Conservation (phyloP, 2,888 invertebrate species). For the Tetranychus truncatus region DNA sequence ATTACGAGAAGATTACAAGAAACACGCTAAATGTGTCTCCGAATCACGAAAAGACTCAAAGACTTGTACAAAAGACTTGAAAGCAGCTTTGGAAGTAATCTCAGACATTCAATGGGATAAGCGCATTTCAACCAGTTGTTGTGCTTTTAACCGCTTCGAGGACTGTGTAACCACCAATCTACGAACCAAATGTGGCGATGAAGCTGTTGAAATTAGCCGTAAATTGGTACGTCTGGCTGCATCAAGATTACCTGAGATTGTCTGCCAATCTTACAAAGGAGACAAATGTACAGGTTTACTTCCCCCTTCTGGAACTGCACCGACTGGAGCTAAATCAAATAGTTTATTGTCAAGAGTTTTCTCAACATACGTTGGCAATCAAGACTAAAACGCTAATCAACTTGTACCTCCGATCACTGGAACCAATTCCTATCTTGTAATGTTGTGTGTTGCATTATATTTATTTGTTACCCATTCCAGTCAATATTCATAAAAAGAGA, state of each 20-base stretch:
- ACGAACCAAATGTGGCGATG: conserved; percentile 26
- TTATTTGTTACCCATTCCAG: no score
- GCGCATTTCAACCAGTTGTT: conserved; percentile 27
- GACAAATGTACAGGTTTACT: conserved; percentile 24
- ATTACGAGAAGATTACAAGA: conserved; percentile 24
- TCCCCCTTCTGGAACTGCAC: conserved; percentile 24
- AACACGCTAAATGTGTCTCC: conserved; percentile 26
- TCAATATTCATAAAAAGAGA: no score
- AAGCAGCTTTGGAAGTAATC: conserved; percentile 25
- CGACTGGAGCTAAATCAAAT: conserved; percentile 24
- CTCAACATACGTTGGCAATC: conserved; percentile 24
- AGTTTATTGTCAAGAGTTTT: conserved; percentile 25
- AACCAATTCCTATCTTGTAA: no score
- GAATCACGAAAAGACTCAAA: conserved; percentile 18
- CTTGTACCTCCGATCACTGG: no score
- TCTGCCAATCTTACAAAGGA: conserved; percentile 26
- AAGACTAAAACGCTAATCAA: background rate
- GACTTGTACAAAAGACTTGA: conserved; percentile 25
- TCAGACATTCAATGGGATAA: conserved; percentile 24
- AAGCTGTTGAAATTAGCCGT: conserved; percentile 26
- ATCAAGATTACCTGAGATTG: conserved; percentile 26
- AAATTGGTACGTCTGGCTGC: conserved; percentile 25
- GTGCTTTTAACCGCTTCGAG: conserved; percentile 20
- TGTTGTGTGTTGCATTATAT: no score
- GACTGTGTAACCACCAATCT: conserved; percentile 24